Evolutionary conservation across 2,888 invertebrate genomes (phyloP), one percentile per base, ranked within the genome.

Genomic region (Chironomus riparius): DNA sequence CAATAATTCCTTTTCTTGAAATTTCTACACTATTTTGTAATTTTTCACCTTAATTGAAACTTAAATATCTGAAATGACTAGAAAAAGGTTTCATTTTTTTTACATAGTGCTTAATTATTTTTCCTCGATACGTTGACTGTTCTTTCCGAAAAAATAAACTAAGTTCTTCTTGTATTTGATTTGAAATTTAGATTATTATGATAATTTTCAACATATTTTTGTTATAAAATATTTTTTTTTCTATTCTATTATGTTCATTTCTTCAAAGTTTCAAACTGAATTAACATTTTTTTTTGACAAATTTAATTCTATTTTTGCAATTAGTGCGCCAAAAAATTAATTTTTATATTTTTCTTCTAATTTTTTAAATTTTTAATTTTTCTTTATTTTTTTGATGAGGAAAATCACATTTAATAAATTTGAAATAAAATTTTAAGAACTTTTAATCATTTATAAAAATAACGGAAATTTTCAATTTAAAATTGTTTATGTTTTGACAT

Each of bases 51-150:
- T 28, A 28, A 50, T 18, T 70, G 47, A 47, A 70, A 70, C 70
- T 70, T 70, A 70, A 70, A 70, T 47, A 47, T 70, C 10, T 47
- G 47, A 70, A 70, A 47, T 70, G 70, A 70, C 70, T 70, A 70
- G 70, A 70, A 70, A 70, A 70, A 28, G 47, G 48, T 70, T 47
- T 70, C 47, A 38, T 56, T 7, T 18, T n/a, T 18, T 56, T 56
- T 18, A 56, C 56, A 56, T 18, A 56, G 38, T 38, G 38, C 38
- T 38, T 38, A 38, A 38, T 38, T 10, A 38, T 38, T 38, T 38
- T 38, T 38, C 38, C 18, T 7, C 18, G 15, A 56, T 28, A 5
- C 6, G 4, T 56, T 56, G n/a, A 18, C 18, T 56, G 56, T 56
- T 18, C 3, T 18, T n/a, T 5, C 56, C 7, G 6, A 38, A 18